A percentile compares a stretch with the other conserved stretches of the same genome.
Conservation (phyloP, 2,113 vertebrate species). For the Antigone vipio region DNA sequence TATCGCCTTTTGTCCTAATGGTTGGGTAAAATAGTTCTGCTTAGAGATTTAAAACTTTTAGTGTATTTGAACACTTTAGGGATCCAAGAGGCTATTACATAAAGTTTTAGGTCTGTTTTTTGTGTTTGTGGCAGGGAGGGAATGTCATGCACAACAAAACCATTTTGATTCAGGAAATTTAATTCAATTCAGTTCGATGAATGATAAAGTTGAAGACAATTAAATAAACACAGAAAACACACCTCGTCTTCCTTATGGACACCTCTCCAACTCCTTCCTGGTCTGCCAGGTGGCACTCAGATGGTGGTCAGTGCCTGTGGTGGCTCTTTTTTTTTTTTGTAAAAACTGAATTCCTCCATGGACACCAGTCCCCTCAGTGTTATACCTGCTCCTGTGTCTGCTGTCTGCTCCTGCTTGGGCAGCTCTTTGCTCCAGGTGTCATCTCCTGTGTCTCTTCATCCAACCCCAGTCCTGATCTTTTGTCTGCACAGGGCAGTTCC, state of each 20-base stretch:
- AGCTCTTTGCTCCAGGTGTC: neutral
- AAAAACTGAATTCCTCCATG: neutral
- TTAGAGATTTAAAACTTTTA: neutral
- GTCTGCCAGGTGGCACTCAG: neutral
- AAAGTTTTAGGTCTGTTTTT: neutral
- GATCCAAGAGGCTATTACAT: neutral
- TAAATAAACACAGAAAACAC: neutral
- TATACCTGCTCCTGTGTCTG: neutral
- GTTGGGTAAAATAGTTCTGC: neutral
- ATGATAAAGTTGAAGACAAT: neutral
- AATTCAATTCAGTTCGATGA: neutral
- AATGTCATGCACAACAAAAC: neutral
- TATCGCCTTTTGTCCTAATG: neutral
- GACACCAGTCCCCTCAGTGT: neutral
- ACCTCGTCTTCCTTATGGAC: neutral
- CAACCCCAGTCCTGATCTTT: neutral
- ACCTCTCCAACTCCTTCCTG: neutral
- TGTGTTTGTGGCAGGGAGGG: neutral
- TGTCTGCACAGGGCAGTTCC: neutral
- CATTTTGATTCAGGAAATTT: neutral
- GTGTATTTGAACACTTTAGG: neutral
- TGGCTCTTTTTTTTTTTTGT: neutral
- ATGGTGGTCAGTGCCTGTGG: neutral
- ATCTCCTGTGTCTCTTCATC: rapidly evolving
- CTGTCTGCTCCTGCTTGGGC: neutral